A percentile compares a stretch with the other conserved stretches of the same genome.
These are phyloP conservation scores for Miichthys miiuy DNA, from an alignment of 2,797 vertebrate species.

Conservation along the genomic window DNA sequence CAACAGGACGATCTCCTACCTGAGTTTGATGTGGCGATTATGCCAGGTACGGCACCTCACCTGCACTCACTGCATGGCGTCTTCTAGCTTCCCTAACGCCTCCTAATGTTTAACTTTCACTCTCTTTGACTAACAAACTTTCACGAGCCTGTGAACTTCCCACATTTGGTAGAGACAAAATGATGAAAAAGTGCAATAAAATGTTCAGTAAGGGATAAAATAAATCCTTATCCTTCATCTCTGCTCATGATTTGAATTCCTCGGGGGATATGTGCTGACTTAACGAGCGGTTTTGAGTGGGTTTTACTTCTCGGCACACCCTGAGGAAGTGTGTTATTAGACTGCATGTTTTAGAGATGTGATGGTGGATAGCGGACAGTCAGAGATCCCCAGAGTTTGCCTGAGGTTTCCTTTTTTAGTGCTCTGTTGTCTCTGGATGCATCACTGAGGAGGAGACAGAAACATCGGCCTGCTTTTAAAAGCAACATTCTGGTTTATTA, in stretches of 20 bases:
- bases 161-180: conserved; percentile 1
- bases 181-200: not conserved
- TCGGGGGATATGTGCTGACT: conserved; percentile 29
- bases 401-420: conserved; percentile 30
- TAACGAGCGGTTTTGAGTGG: conserved; percentile 34
- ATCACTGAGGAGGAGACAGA: not conserved
- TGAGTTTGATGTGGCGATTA: conserved; percentile 99
- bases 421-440: conserved; percentile 13
- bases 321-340: conserved; percentile 78
- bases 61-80: conserved; percentile 71
- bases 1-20: conserved; percentile 97
- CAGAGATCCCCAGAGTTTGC: conserved; percentile 17
- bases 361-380: conserved; percentile 56
- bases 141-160: not conserved
- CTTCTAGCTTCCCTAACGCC: conserved; percentile 59
- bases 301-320: conserved; percentile 54
- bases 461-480: not conserved
- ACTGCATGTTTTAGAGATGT: conserved; percentile 55
- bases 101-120: conserved; percentile 38
- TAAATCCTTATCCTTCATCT: not conserved
- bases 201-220: not conserved
- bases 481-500: not conserved
- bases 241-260: conserved; percentile 27
- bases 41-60: conserved; percentile 94
- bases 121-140: conserved; percentile 59